Conservation (phyloP, 2,797 vertebrate species). For the Petrocephalus sullivani region DNA sequence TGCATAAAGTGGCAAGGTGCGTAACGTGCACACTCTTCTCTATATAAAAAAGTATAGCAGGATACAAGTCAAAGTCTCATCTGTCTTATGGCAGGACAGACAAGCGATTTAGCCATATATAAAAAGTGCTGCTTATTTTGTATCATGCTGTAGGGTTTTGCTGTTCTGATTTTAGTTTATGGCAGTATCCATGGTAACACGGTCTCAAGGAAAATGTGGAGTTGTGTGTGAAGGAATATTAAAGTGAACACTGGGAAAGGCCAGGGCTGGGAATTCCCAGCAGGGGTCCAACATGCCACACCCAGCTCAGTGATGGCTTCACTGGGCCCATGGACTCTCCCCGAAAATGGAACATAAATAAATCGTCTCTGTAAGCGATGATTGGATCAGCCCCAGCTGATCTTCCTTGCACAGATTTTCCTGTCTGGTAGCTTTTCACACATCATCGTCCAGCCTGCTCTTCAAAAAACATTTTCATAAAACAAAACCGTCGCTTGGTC, state of each 20-base stretch:
- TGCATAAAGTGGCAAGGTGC: not conserved
- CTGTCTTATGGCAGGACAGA: not conserved
- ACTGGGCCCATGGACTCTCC: not conserved
- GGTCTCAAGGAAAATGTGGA: not conserved
- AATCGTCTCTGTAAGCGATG: not conserved
- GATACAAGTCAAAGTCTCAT: not conserved
- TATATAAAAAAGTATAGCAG: not conserved
- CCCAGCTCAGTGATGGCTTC: not conserved
- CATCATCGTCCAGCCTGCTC: not conserved
- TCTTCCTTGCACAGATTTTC: not conserved
- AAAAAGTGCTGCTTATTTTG: not conserved
- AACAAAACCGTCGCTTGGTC: not conserved
- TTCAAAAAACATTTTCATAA: not conserved
- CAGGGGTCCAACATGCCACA: not conserved
- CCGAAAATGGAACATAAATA: not conserved
- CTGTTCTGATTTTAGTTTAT: not conserved
- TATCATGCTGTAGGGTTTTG: not conserved
- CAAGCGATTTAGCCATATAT: not conserved
- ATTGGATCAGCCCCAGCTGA: not conserved
- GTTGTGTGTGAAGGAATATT: not conserved
- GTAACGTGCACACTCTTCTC: not conserved
- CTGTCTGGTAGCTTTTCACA: conserved; percentile 11
- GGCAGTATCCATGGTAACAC: not conserved
- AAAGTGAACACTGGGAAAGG: not conserved
- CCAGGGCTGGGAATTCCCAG: not conserved